Conservation (phyloP, 2,797 vertebrate species). For the Xenops minutus region DNA sequence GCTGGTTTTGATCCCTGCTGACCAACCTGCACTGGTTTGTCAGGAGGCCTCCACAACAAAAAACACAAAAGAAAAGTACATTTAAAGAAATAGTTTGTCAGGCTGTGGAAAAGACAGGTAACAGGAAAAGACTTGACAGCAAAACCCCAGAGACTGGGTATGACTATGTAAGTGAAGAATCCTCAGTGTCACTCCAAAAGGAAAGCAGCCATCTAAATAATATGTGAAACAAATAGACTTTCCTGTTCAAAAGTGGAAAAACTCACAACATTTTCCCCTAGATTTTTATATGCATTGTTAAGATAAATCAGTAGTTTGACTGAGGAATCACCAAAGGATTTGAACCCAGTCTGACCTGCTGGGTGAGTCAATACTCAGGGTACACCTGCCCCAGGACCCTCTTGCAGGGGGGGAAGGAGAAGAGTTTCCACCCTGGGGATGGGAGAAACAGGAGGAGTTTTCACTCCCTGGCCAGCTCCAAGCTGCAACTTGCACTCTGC, state of each 20-base stretch:
- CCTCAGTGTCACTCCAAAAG: background rate
- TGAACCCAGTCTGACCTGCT: background rate
- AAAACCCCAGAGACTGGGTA: background rate
- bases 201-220: background rate
- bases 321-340: background rate
- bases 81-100: background rate
- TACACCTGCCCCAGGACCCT: background rate
- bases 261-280: fast-evolving
- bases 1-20: background rate
- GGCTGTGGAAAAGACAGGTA: background rate
- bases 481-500: background rate
- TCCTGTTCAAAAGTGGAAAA: background rate
- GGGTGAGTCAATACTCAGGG: background rate
- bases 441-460: background rate
- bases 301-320: background rate
- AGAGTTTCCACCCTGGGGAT: background rate
- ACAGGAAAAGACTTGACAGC: background rate
- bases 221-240: background rate
- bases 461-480: background rate
- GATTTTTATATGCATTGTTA: background rate
- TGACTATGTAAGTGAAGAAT: background rate
- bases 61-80: background rate
- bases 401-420: background rate
- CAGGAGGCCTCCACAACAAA: background rate
- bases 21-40: background rate